phyloP scores from a whole-genome alignment of 2,888 invertebrate genomes.

The Leucophenga montana region DNA sequence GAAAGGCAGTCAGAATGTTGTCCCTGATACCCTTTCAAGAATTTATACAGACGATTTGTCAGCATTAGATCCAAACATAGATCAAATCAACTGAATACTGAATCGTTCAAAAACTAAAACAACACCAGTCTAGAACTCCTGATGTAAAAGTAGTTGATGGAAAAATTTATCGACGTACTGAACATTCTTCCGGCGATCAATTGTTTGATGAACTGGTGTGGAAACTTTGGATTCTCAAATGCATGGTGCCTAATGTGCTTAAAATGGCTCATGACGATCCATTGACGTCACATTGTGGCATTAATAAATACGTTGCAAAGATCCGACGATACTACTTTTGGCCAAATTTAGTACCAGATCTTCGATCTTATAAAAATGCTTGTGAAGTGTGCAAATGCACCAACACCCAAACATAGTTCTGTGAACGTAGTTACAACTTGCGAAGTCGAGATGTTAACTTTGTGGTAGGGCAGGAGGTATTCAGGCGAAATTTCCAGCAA shows the following conservation, averaged over 20 bases:
- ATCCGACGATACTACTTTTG: constrained; percentile 7
- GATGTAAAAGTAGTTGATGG: constrained; percentile 24
- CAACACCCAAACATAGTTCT: constrained; percentile 5
- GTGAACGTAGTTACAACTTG: too few relatives aligned
- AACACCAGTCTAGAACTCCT: constrained; percentile 4
- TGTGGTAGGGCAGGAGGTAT: too few relatives aligned
- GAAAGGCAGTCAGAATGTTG: constrained; percentile 45
- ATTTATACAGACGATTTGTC: background rate
- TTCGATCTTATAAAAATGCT: background rate
- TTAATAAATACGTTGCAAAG: background rate
- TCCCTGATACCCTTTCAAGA: constrained; percentile 34
- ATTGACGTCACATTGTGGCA: constrained; percentile 23
- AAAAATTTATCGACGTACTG: constrained; percentile 19
- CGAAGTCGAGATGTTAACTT: too few relatives aligned
- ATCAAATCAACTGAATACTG: too few relatives aligned
- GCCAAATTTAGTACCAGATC: background rate
- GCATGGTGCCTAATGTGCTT: background rate
- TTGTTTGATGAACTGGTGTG: constrained; percentile 6
- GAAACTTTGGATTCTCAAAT: constrained; percentile 11
- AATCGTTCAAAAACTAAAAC: background rate
- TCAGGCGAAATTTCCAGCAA: too few relatives aligned
- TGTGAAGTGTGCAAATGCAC: constrained; percentile 7
- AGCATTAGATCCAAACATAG: background rate
- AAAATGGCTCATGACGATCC: constrained; percentile 16
- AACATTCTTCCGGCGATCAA: constrained; percentile 22